Evolutionary conservation across 2,797 vertebrate genomes (phyloP).

Genomic region (Labroides dimidiatus): DNA sequence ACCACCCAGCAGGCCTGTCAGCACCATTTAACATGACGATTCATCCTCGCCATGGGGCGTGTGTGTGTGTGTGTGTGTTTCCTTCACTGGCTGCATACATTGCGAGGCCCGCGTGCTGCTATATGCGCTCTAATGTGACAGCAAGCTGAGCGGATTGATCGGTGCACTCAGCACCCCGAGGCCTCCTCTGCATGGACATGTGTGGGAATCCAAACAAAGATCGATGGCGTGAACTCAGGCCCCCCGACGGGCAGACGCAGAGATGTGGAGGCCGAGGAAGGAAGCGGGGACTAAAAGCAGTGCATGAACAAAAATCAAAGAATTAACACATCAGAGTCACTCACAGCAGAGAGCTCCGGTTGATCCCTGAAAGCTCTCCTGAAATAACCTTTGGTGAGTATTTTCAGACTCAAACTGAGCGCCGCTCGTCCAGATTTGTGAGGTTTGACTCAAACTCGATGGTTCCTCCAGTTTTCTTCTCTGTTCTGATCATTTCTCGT

Average conservation of each 20-base stretch:
- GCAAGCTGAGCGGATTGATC: conserved; percentile 64
- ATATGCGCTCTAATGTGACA: conserved; percentile 13
- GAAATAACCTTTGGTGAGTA: neutral
- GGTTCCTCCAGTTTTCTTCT: no score
- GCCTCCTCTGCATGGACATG: conserved; percentile 60
- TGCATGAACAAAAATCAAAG: neutral
- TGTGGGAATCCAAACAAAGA: conserved; percentile 68
- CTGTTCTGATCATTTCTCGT: conserved; percentile 56
- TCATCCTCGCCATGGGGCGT: conserved; percentile 57
- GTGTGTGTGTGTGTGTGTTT: neutral
- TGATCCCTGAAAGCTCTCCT: no score
- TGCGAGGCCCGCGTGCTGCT: conserved; percentile 3
- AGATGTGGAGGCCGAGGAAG: conserved; percentile 28
- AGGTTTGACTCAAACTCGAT: no score
- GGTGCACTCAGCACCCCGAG: conserved; percentile 29
- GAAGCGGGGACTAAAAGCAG: neutral
- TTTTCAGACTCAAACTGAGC: no score
- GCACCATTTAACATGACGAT: conserved; percentile 66
- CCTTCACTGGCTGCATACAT: neutral
- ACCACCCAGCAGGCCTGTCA: conserved; percentile 73
- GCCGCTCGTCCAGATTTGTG: no score
- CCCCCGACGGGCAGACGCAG: conserved; percentile 6
- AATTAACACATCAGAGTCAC: neutral
- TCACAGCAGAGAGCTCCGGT: neutral
- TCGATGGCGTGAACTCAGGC: conserved; percentile 56